Conservation (phyloP, 2,888 invertebrate species). For the Phasia obesa region DNA sequence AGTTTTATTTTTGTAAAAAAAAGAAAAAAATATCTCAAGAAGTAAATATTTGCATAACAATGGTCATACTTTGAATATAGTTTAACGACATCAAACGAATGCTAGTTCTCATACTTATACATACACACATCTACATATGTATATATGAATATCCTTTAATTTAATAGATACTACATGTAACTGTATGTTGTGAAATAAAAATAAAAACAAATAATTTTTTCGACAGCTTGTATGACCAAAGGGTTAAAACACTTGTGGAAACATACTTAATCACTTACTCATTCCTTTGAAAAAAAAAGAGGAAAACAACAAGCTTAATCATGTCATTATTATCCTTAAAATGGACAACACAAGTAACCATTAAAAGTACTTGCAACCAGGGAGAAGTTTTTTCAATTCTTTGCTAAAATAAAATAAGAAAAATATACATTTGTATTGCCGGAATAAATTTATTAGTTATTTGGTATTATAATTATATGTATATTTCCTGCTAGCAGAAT, state of each 20-base stretch:
- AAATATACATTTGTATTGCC: neutral
- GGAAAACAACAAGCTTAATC: conserved; percentile 19
- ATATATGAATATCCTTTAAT: neutral
- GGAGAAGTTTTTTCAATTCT: neutral
- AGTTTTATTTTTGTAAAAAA: conserved; percentile 42
- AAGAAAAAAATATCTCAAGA: conserved; percentile 38
- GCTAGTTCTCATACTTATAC: neutral
- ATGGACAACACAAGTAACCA: neutral
- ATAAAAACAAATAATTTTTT: no score
- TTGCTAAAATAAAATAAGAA: no score
- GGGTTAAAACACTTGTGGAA: conserved; percentile 57
- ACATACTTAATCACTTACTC: conserved; percentile 68
- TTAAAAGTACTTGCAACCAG: neutral
- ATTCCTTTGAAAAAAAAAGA: conserved; percentile 1
- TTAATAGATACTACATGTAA: no score
- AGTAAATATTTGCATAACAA: conserved; percentile 68
- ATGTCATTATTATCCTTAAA: conserved; percentile 31
- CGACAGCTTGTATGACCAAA: conserved; percentile 35
- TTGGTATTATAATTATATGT: conserved; percentile 28
- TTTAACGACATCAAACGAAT: conserved; percentile 42
- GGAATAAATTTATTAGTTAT: conserved; percentile 32
- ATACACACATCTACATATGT: neutral
- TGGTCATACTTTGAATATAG: conserved; percentile 63
- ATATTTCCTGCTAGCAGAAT: conserved; percentile 25
- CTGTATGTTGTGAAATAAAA: conserved; percentile 14